Conservation (phyloP, 1,140 invertebrate genomes). For the Rhopalosiphum maidis region DNA sequence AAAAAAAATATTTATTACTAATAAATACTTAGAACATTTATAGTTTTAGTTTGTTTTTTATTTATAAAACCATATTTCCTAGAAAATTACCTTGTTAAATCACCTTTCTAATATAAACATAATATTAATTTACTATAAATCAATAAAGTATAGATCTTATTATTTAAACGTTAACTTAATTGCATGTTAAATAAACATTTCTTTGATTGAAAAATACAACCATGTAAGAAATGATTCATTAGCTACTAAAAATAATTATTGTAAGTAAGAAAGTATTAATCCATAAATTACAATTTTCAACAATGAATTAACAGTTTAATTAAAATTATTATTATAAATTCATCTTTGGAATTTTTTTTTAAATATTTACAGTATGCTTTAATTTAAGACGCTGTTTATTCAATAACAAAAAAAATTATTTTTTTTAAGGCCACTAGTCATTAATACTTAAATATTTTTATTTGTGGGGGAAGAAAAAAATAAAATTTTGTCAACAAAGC, state of each 20-base stretch:
- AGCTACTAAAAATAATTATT: background rate
- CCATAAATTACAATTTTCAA: background rate
- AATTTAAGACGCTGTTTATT: background rate
- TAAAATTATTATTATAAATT: background rate
- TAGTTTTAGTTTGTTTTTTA: background rate
- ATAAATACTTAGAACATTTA: background rate
- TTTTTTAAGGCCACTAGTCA: conserved; percentile 6
- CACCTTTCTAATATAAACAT: background rate
- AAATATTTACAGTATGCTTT: background rate
- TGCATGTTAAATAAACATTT: too few relatives aligned
- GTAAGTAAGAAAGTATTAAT: background rate
- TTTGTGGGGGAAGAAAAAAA: conserved; percentile 39
- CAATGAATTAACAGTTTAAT: background rate
- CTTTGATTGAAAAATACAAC: too few relatives aligned
- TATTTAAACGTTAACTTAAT: background rate
- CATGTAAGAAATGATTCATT: background rate
- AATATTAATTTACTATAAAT: background rate
- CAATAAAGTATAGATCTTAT: background rate
- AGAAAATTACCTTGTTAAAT: background rate
- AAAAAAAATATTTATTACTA: background rate
- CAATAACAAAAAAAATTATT: background rate
- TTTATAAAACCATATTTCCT: background rate
- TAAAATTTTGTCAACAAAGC: conserved; percentile 48
- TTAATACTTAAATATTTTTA: conserved; percentile 1
- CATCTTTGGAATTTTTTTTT: background rate